phyloP scores from a whole-genome alignment of 2,797 vertebrate species.

The Acanthornis magna region DNA sequence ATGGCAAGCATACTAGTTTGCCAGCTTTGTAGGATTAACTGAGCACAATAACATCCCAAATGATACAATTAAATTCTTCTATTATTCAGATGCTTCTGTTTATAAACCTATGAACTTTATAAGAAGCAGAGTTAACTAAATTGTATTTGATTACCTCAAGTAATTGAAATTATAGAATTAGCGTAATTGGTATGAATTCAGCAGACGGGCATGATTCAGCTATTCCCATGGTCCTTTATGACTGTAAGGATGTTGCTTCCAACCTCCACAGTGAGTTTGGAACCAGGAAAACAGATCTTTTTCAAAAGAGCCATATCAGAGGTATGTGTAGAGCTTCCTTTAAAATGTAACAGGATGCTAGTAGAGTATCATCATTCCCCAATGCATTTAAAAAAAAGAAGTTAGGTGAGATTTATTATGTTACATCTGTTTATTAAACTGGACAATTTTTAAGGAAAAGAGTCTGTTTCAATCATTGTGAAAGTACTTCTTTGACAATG shows the following conservation, averaged over 20 bases:
- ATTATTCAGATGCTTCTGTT: background rate
- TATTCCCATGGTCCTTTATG: background rate
- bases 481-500: background rate
- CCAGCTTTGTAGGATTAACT: background rate
- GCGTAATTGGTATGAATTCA: background rate
- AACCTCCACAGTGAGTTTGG: background rate
- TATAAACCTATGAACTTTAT: background rate
- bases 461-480: background rate
- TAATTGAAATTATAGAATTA: background rate
- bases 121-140: background rate
- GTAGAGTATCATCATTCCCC: background rate
- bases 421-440: background rate
- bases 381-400: background rate
- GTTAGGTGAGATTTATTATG: background rate
- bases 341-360: background rate
- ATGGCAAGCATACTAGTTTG: background rate
- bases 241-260: background rate
- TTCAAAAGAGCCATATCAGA: background rate
- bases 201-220: background rate
- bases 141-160: constrained; percentile 11
- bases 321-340: background rate
- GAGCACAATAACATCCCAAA: background rate
- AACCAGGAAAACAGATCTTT: background rate
- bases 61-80: background rate
- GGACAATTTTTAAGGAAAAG: background rate